phyloP scores from a whole-genome alignment of 2,888 invertebrate species.

The Pseudanteris insignis region DNA sequence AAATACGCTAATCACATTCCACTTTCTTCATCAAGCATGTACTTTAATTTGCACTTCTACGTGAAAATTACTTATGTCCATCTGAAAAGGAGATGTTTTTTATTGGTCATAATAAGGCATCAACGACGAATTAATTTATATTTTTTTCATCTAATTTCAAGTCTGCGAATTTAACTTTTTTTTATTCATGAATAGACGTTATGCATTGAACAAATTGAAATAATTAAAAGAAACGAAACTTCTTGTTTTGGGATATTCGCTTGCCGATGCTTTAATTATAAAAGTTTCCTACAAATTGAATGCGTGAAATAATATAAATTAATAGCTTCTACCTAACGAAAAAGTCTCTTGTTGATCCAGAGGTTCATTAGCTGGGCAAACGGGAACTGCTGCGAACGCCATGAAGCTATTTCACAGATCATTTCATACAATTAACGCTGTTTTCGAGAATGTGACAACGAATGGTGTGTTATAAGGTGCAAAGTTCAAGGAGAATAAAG shows the following conservation, averaged over 20 bases:
- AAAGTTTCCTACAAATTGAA: neutral
- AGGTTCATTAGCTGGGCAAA: constrained; percentile 8
- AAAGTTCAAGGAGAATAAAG: constrained; percentile 2
- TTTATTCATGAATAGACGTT: too few relatives aligned
- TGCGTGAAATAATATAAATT: constrained; percentile 1
- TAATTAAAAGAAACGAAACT: too few relatives aligned
- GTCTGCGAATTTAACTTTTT: too few relatives aligned
- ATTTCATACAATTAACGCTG: constrained; percentile 26
- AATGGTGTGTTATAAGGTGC: constrained; percentile 1
- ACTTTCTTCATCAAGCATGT: constrained; percentile 2
- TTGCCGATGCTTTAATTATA: too few relatives aligned
- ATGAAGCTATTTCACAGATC: constrained; percentile 26
- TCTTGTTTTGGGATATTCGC: too few relatives aligned
- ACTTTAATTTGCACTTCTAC: constrained; percentile 3
- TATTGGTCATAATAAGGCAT: too few relatives aligned
- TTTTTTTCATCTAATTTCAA: too few relatives aligned
- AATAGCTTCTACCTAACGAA: constrained; percentile 3
- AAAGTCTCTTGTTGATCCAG: constrained; percentile 17
- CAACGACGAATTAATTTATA: too few relatives aligned
- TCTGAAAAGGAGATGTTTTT: neutral
- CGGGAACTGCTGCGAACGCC: constrained; percentile 5
- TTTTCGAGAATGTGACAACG: constrained; percentile 15
- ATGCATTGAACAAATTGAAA: too few relatives aligned
- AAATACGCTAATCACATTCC: constrained; percentile 2
- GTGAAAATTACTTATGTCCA: neutral